Base-by-base conservation (phyloP, 2,113 vertebrate species). In the Cyprinodon brontotheroides region DNA sequence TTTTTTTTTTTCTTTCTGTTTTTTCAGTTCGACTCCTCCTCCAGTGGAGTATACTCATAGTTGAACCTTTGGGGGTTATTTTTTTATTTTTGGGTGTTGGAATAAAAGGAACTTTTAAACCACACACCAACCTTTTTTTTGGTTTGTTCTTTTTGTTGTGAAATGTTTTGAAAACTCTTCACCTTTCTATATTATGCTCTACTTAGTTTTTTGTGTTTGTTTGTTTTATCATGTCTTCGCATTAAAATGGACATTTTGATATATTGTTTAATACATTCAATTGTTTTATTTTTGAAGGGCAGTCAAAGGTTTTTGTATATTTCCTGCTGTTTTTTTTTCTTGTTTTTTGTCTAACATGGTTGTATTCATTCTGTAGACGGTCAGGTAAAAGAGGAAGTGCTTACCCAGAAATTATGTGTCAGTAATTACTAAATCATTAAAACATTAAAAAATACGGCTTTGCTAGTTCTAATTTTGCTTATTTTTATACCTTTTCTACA, bases 401-500 rank as follows among this genome's bases (percentile, higher is more conserved):
- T 29, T 29, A 29, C 29, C 29, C 29, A 29, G 29, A 1, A 29
- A 29, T 29, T 29, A 29, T 29, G 29, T 29, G 29, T 29, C 29
- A 29, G 29, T 29, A 29, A 29, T 57, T 53, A 17, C 50, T 57
- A 4, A 17, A 57, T 3, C 8, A 20, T 57, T 53, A 53, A 53
- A 57, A 57, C 9, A 29, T 29, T 29, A 8, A 57, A 57, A 20
- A 20, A 8, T 8, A 20, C 7, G 50, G 10, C 50, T 20, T 57
- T n/a, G 17, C 4, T 3, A 36, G 65, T 47, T 29, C 48, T 45
- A 11, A 65, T 15, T 29, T 17, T 4, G 9, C 8, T 15, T 38
- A 20, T 38, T 40, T 10, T 39, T 61, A 4, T 66, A 43, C 45
- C 53, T 1, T 14, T 64, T 70, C 20, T 81, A 41, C 78, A 80